Base-by-base conservation (phyloP, 2,888 invertebrate species). In the Patella caerulea region DNA sequence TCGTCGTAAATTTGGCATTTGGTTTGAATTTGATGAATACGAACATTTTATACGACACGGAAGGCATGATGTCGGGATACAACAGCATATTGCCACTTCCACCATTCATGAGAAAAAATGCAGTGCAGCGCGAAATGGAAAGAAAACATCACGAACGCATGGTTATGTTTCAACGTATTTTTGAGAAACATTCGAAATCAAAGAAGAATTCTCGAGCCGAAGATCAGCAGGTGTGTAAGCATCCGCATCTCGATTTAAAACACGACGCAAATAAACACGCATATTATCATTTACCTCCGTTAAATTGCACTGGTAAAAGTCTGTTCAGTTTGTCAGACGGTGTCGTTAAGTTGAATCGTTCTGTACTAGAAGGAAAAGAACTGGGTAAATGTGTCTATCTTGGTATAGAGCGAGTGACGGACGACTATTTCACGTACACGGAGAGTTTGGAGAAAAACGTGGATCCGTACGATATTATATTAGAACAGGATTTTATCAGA, bases 401-500 rank as follows among this genome's bases (percentile, higher is more conserved):
- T 65, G 85, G 85, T 3, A 83, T 88, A 52, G 85, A 85, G 59
- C 79, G 87, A 59, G 78, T 84, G 14, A 79, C 76, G 2, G 88
- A 88, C 77, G 81, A 83, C n/a, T 84, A 79, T 74, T 75, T 79
- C n/a, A 80, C 83, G 3, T 87, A 84, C 56, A 83, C 86, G 9
- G 81, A 85, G 14, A 72, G 82, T 15, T 73, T 83, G 3, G 79
- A 75, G 1, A 83, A 82, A 73, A 78, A 79, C 9, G 56, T 74
- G 0, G 79, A 75, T 69, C 86, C 87, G 0, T 88, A 85, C 79
- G 83, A 85, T 74, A 56, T 84, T 7, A 75, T 79, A 0, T 76
- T 88, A 12, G 79, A 84, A 29, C 84, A 87, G 78, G 88, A 88
- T 74, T 88, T 88, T 80, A 81, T 88, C 15, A 78, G 84, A 56